Conservation (phyloP, 2,888 invertebrate species). For the Homarus gammarus region DNA sequence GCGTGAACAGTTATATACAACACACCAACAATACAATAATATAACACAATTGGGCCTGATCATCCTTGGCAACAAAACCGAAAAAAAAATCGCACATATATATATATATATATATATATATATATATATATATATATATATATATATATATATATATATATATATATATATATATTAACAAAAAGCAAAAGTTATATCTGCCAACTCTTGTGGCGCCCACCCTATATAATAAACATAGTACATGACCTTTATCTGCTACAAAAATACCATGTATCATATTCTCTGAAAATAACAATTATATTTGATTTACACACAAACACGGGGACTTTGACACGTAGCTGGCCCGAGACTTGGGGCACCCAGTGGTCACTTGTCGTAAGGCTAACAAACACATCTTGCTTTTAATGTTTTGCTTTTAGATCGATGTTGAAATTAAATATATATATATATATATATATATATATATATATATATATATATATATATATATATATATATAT, state of each 20-base stretch:
- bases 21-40: too few species aligned
- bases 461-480: too few species aligned
- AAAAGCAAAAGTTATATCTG: background rate
- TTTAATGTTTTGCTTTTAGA: too few species aligned
- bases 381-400: background rate
- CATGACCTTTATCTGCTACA: slow-evolving; percentile 64
- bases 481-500: too few species aligned
- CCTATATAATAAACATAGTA: slow-evolving; percentile 43
- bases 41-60: too few species aligned
- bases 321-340: slow-evolving; percentile 55
- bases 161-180: background rate
- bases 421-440: too few species aligned
- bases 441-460: too few species aligned
- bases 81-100: background rate
- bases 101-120: background rate
- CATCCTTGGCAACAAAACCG: background rate
- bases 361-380: background rate
- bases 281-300: slow-evolving; percentile 65
- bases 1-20: too few species aligned
- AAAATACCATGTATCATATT: slow-evolving; percentile 59
- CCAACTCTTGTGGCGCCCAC: background rate
- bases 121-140: background rate
- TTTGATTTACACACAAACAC: slow-evolving; percentile 60
- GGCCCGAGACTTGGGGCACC: slow-evolving; percentile 11
- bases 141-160: background rate